Percentiles rank a stretch among this genome's conserved stretches.
phyloP scores from a whole-genome alignment of 2,888 invertebrate species.

The Mythimna ferrago region DNA sequence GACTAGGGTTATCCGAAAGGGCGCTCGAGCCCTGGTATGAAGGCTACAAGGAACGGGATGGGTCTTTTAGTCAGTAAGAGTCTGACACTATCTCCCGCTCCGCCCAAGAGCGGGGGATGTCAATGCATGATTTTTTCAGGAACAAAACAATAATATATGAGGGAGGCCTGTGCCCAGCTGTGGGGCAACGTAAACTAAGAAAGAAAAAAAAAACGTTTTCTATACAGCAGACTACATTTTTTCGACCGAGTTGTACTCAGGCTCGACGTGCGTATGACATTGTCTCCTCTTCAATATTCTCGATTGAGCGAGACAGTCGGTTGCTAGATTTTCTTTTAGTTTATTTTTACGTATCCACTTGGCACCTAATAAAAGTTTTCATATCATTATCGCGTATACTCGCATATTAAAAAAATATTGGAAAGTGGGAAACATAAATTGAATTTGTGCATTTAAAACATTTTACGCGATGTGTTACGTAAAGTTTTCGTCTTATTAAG shows the following conservation, averaged over 20 bases:
- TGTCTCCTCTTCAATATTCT: background rate
- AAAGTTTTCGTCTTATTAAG: slow-evolving; percentile 24
- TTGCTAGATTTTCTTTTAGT: slow-evolving; percentile 13
- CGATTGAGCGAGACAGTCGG: background rate
- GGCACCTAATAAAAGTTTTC: background rate
- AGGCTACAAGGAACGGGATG: too few species aligned
- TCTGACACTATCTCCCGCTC: too few species aligned
- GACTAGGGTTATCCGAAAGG: too few species aligned
- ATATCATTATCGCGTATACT: slow-evolving; percentile 1
- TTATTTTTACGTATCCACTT: slow-evolving; percentile 7
- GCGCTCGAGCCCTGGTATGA: too few species aligned
- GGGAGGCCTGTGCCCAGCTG: too few species aligned
- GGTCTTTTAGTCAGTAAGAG: too few species aligned
- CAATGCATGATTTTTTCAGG: too few species aligned
- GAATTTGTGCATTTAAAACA: slow-evolving; percentile 11
- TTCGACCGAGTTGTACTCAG: background rate
- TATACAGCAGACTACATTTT: background rate
- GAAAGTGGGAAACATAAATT: slow-evolving; percentile 5
- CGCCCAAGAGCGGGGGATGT: too few species aligned
- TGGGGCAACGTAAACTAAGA: too few species aligned
- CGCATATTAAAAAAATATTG: background rate
- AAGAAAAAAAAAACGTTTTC: background rate
- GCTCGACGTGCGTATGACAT: background rate
- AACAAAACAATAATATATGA: too few species aligned
- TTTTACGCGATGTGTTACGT: slow-evolving; percentile 48